Evolutionary conservation across 1,140 invertebrate genomes (phyloP).

Genomic region (Metopolophium dirhodum): DNA sequence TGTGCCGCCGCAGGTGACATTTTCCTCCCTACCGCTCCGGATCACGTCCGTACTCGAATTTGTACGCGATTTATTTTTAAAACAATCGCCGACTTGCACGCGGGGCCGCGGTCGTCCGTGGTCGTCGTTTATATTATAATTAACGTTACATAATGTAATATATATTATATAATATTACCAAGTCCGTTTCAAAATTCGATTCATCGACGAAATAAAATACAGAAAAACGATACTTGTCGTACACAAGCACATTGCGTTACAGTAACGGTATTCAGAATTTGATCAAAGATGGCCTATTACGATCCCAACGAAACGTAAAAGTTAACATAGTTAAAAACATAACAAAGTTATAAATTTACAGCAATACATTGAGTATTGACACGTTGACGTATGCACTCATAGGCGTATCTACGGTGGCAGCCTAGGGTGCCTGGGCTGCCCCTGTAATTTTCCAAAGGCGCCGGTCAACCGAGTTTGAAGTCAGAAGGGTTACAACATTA

Average conservation of each 20-base stretch:
- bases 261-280: not conserved
- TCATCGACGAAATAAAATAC: not conserved
- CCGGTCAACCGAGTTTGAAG: too few relatives aligned
- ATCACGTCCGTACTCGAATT: not conserved
- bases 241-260: not conserved
- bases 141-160: not conserved
- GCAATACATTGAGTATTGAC: not conserved
- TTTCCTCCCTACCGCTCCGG: slow-evolving; percentile 28
- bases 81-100: not conserved
- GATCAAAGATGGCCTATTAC: not conserved
- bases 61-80: slow-evolving; percentile 43
- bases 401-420: too few relatives aligned
- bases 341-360: not conserved
- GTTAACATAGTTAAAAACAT: too few relatives aligned
- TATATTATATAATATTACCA: not conserved
- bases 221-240: not conserved
- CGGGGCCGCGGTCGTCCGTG: not conserved
- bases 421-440: too few relatives aligned
- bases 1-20: slow-evolving; percentile 51
- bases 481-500: too few relatives aligned
- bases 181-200: not conserved
- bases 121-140: not conserved
- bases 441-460: too few relatives aligned
- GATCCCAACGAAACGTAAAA: not conserved
- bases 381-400: not conserved